Conservation (phyloP, 1,140 invertebrate species). For the Phortica variegata region DNA sequence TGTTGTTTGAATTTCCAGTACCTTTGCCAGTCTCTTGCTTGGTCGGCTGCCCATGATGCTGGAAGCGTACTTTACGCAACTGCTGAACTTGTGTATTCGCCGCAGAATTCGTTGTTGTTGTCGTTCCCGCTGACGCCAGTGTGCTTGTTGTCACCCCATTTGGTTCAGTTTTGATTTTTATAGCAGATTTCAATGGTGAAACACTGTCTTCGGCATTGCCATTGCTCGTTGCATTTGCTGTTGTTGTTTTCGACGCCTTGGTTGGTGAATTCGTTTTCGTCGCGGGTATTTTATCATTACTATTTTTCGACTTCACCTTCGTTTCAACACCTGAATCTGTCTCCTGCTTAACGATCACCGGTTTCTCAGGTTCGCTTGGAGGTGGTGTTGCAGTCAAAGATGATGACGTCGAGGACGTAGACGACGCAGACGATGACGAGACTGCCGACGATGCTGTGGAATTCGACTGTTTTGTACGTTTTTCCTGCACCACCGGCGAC, state of each 20-base stretch:
- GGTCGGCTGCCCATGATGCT: slow-evolving; percentile 35
- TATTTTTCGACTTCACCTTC: slow-evolving; percentile 16
- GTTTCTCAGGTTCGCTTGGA: too few relatives aligned
- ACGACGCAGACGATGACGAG: slow-evolving; percentile 15
- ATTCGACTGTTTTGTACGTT: slow-evolving; percentile 33
- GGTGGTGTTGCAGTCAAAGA: too few relatives aligned
- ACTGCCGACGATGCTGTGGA: slow-evolving; percentile 24
- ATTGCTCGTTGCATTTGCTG: slow-evolving; percentile 16
- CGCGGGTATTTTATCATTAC: too few relatives aligned
- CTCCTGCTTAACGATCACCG: slow-evolving; percentile 31
- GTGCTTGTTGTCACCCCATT: slow-evolving; percentile 22
- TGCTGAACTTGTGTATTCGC: slow-evolving; percentile 26
- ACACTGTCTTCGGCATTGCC: slow-evolving; percentile 15
- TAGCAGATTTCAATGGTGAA: slow-evolving; percentile 15
- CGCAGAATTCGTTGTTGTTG: slow-evolving; percentile 12
- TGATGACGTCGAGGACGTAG: too few relatives aligned
- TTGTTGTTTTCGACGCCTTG: slow-evolving; percentile 22
- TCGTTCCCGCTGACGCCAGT: background rate
- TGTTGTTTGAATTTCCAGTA: slow-evolving; percentile 14
- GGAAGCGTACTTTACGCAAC: slow-evolving; percentile 40
- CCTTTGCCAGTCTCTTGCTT: slow-evolving; percentile 25
- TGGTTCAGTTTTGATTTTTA: slow-evolving; percentile 33
- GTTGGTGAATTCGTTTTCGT: slow-evolving; percentile 18
- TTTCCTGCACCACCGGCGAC: slow-evolving; percentile 44
- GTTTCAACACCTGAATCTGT: slow-evolving; percentile 2